Percentiles rank a stretch among this genome's conserved stretches.
Evolutionary conservation across 2,888 invertebrate species (phyloP).

Genomic region (Chrysolina haemoptera): DNA sequence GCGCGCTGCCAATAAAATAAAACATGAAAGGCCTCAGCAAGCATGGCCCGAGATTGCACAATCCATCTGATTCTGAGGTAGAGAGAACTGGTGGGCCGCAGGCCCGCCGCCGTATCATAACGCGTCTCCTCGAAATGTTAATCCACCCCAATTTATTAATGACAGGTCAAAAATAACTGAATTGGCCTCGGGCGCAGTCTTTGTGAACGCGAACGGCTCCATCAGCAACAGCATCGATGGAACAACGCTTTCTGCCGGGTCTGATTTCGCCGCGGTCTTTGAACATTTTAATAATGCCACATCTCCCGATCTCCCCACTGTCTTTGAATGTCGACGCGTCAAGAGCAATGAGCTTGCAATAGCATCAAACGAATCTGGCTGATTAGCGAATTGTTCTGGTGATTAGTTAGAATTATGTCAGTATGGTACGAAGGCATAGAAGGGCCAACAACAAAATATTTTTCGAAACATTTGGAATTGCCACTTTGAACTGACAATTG

Average conservation of each 20-base stretch:
- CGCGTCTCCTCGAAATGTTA: constrained; percentile 64
- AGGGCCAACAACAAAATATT: no score
- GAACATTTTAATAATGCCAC: constrained; percentile 66
- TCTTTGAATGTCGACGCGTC: constrained; percentile 58
- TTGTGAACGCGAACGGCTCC: constrained; percentile 63
- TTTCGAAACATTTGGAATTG: no score
- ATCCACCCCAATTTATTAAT: constrained; percentile 68
- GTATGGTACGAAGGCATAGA: no score
- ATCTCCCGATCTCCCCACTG: constrained; percentile 50
- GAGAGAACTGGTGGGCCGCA: constrained; percentile 58
- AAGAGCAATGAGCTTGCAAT: constrained; percentile 47
- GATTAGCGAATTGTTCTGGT: constrained; percentile 13
- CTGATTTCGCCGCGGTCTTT: constrained; percentile 59
- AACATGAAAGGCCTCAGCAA: constrained; percentile 37
- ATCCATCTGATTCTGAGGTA: constrained; percentile 53
- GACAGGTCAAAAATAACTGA: constrained; percentile 69
- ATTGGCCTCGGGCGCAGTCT: constrained; percentile 65
- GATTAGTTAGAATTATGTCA: background rate
- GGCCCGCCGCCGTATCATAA: constrained; percentile 60
- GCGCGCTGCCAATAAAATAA: constrained; percentile 17
- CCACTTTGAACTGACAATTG: no score
- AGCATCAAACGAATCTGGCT: constrained; percentile 45
- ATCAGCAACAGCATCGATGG: constrained; percentile 51
- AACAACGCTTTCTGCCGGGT: constrained; percentile 38
- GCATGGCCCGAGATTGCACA: constrained; percentile 25